phyloP scores from a whole-genome alignment of 1,140 invertebrate species.

The Campodea augens region DNA sequence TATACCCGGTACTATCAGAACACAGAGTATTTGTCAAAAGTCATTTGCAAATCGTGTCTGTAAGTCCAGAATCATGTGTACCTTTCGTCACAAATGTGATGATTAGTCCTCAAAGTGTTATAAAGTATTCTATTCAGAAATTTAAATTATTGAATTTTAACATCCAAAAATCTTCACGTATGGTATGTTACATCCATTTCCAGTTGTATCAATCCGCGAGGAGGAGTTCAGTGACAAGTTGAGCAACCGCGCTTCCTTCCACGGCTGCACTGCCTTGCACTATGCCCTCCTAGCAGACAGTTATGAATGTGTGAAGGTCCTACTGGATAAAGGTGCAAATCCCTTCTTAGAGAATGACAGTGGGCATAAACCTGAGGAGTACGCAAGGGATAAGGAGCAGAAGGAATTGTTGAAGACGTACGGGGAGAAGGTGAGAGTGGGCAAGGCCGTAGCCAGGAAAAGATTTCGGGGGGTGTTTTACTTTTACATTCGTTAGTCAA shows the following conservation, averaged over 20 bases:
- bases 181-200: slow-evolving; percentile 43
- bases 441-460: too few relatives aligned
- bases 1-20: too few relatives aligned
- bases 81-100: too few relatives aligned
- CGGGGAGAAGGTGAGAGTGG: slow-evolving; percentile 22
- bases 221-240: slow-evolving; percentile 59
- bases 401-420: slow-evolving; percentile 27
- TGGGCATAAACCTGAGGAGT: slow-evolving; percentile 56
- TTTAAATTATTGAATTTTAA: too few relatives aligned
- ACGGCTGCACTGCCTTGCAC: slow-evolving; percentile 73
- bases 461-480: too few relatives aligned
- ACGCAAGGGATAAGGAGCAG: slow-evolving; percentile 40
- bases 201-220: too few relatives aligned
- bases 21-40: too few relatives aligned
- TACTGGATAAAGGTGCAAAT: slow-evolving; percentile 47
- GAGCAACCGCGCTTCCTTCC: slow-evolving; percentile 52
- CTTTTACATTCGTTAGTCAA: too few relatives aligned
- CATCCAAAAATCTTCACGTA: slow-evolving; percentile 16
- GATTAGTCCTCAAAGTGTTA: too few relatives aligned
- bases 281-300: slow-evolving; percentile 68
- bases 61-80: too few relatives aligned
- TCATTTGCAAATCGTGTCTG: too few relatives aligned
- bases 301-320: slow-evolving; percentile 31
- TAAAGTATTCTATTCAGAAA: too few relatives aligned
- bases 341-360: slow-evolving; percentile 53